phyloP scores from a whole-genome alignment of 2,113 vertebrate genomes.

The Micromys minutus region DNA sequence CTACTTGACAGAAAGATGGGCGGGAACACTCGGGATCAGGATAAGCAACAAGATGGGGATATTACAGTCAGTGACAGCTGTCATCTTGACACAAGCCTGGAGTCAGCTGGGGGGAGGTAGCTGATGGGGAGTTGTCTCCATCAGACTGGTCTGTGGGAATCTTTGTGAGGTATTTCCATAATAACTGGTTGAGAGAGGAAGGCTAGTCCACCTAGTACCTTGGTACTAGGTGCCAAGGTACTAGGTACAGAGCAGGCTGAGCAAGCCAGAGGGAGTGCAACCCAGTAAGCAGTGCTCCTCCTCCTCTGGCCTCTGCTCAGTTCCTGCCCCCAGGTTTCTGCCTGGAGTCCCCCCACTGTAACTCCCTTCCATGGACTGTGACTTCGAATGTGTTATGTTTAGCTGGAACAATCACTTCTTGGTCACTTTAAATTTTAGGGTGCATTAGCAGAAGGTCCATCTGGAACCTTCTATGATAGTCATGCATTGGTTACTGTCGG shows the following conservation, averaged over 20 bases:
- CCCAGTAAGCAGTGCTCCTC: neutral
- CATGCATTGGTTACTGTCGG: fast-evolving
- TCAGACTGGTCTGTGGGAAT: neutral
- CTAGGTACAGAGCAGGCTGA: neutral
- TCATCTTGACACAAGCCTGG: neutral
- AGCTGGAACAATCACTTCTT: neutral
- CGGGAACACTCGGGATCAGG: neutral
- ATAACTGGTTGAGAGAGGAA: neutral
- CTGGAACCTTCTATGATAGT: neutral
- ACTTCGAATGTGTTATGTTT: neutral
- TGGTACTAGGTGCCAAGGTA: neutral
- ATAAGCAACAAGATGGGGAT: fast-evolving
- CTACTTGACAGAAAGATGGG: fast-evolving
- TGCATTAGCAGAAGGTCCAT: fast-evolving
- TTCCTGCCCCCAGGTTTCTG: neutral
- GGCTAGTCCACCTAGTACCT: neutral
- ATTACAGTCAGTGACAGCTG: neutral
- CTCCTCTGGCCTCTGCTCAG: neutral
- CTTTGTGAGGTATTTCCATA: neutral
- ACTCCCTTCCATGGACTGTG: neutral
- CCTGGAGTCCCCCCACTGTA: neutral
- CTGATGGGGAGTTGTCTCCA: neutral
- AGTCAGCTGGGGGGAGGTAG: neutral
- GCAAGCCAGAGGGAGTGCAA: neutral
- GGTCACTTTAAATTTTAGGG: neutral